phyloP scores from a whole-genome alignment of 2,113 vertebrate genomes.

The Dipodomys spectabilis region DNA sequence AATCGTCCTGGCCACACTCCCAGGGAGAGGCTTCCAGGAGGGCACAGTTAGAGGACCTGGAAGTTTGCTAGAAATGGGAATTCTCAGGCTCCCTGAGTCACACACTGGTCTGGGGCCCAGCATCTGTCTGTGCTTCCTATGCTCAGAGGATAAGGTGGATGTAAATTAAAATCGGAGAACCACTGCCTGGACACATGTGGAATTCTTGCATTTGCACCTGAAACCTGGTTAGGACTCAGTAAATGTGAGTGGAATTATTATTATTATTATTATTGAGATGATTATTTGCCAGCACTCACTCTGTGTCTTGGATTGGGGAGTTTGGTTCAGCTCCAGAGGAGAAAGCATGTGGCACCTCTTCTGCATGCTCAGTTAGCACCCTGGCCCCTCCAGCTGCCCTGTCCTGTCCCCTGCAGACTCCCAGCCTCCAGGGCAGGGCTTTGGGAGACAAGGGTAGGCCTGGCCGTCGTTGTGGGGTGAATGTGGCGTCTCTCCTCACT shows the following conservation, averaged over 20 bases:
- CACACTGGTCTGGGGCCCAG: neutral
- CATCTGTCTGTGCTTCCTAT: neutral
- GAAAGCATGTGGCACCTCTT: neutral
- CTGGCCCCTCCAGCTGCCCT: neutral
- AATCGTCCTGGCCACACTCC: neutral
- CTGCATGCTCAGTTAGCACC: fast-evolving
- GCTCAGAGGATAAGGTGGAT: neutral
- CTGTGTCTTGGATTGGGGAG: neutral
- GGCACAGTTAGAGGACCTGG: neutral
- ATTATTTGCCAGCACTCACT: neutral
- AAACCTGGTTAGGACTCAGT: neutral
- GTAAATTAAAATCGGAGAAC: neutral
- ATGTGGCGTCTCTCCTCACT: neutral
- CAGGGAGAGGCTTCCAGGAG: neutral
- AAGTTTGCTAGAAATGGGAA: neutral
- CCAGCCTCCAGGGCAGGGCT: neutral
- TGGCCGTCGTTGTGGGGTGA: neutral
- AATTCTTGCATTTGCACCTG: neutral
- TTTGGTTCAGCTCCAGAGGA: neutral
- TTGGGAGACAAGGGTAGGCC: neutral
- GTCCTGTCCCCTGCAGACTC: neutral
- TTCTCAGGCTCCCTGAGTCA: neutral
- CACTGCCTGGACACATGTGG: neutral
- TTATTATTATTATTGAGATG: neutral
- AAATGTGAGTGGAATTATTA: neutral